Evolutionary conservation across 1,140 invertebrate genomes (phyloP), one percentile per base, ranked within the genome.

Genomic region (Diploscapter pachys): DNA sequence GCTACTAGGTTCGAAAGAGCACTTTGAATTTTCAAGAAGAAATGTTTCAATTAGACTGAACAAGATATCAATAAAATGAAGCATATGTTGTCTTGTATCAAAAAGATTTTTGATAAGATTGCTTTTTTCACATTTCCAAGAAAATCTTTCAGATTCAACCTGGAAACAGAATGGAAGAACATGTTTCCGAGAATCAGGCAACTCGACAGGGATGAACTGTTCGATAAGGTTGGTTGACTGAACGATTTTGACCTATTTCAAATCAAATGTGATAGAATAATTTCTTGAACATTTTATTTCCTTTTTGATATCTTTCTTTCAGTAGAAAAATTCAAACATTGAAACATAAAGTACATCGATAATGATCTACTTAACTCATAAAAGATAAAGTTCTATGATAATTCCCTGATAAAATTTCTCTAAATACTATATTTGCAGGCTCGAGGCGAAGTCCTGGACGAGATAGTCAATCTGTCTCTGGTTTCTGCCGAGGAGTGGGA

Each of bases 151-250:
- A 68, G 96, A 77, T 99, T 97, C 85, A 99, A 99, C 88, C 88
- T 99, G 68, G 96, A 99, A 90, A 97, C 95, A 0, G 96, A 99
- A 88, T 99, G 97, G 97, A 99, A 98, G 89, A 99, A 99, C 86
- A 98, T 93, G 82, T 99, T 96, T 85, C 94, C 95, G 5, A 90
- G 93, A 81, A 87, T 93, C 63, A 89, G 96, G 53, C 95, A 99
- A 88, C 88, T 98, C 69, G 94, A 98, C 85, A 82, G 89, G 82
- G 94, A 98, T 87, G 96, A 99, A 87, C 87, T 99, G 57, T 99
- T 98, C 88, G 95, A 98, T 86, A 94, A 81, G 66, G 71, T 69
- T 11, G 57, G 57, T 11, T 59, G 9, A 11, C 2, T 59, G 31
- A 1, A 11, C 57, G 56, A 6, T 50, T 53, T 53, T 68, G 5